Conservation (phyloP, 2,113 vertebrate species). For the Engystomops pustulosus region DNA sequence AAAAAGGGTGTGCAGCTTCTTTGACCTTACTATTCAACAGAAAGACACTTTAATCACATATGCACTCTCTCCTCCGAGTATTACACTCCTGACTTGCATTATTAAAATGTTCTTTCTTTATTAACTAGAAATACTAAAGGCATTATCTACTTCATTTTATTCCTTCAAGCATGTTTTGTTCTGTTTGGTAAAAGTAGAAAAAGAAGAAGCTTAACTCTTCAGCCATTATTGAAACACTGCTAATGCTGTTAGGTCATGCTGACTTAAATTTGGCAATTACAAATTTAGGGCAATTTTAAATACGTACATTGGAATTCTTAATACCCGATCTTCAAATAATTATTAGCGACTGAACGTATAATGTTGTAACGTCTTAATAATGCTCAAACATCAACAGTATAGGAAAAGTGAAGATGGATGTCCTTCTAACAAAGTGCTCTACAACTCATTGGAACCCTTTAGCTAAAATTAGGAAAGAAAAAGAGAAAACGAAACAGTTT, state of each 20-base stretch:
- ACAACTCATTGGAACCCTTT: neutral
- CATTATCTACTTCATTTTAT: constrained; percentile 63
- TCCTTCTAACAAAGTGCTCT: neutral
- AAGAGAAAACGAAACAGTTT: neutral
- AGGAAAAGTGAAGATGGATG: neutral
- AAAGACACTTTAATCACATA: constrained; percentile 71
- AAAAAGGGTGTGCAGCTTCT: constrained; percentile 71
- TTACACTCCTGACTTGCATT: constrained; percentile 71
- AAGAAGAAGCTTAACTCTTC: constrained; percentile 11
- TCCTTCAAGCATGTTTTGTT: constrained; percentile 44
- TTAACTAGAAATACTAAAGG: constrained; percentile 68
- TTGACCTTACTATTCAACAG: constrained; percentile 74
- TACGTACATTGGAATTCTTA: constrained; percentile 15
- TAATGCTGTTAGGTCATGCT: constrained; percentile 25
- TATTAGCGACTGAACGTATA: neutral
- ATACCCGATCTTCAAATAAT: neutral
- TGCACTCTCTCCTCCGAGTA: constrained; percentile 67
- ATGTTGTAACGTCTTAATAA: neutral
- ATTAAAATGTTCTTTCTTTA: constrained; percentile 65
- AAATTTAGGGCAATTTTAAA: constrained; percentile 11
- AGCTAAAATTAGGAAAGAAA: neutral
- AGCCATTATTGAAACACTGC: neutral
- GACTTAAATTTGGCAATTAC: constrained; percentile 38
- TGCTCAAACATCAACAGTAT: neutral
- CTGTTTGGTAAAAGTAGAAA: constrained; percentile 35